phyloP scores from a whole-genome alignment of 2,888 invertebrate genomes.

The Gerris lacustris region DNA sequence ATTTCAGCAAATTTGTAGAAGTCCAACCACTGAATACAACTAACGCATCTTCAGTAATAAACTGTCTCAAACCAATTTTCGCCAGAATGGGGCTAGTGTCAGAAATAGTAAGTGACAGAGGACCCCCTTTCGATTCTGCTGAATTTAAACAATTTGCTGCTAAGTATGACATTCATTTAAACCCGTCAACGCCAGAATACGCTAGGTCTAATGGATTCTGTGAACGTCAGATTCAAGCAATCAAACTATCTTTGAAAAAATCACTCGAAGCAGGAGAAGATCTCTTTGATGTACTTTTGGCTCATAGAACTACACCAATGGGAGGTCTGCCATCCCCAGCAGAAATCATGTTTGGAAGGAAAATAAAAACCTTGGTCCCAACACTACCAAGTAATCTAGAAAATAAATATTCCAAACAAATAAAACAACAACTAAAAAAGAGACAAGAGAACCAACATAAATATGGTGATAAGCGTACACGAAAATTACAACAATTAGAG shows the following conservation, averaged over 20 bases:
- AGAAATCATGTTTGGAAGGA: neutral
- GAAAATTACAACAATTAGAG: neutral
- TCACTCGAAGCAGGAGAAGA: conserved; percentile 1
- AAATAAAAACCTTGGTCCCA: neutral
- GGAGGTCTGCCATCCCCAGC: neutral
- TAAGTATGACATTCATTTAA: neutral
- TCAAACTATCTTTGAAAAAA: conserved; percentile 8
- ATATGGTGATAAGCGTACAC: neutral
- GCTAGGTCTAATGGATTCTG: conserved; percentile 3
- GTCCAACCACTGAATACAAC: neutral
- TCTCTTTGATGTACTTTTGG: neutral
- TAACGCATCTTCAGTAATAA: neutral
- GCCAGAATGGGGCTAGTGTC: neutral
- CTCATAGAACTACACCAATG: conserved; percentile 10
- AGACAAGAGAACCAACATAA: neutral
- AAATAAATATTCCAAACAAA: neutral
- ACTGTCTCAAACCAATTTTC: neutral
- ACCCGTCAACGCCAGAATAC: neutral
- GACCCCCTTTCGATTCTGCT: conserved; percentile 9
- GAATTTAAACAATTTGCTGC: conserved; percentile 7
- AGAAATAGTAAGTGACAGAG: conserved; percentile 3
- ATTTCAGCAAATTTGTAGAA: conserved; percentile 6
- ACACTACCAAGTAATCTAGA: neutral
- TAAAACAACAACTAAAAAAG: neutral
- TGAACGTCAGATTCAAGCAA: neutral